Evolutionary conservation across 2,888 invertebrate species (phyloP).

Genomic region (Drosophila subquinaria): DNA sequence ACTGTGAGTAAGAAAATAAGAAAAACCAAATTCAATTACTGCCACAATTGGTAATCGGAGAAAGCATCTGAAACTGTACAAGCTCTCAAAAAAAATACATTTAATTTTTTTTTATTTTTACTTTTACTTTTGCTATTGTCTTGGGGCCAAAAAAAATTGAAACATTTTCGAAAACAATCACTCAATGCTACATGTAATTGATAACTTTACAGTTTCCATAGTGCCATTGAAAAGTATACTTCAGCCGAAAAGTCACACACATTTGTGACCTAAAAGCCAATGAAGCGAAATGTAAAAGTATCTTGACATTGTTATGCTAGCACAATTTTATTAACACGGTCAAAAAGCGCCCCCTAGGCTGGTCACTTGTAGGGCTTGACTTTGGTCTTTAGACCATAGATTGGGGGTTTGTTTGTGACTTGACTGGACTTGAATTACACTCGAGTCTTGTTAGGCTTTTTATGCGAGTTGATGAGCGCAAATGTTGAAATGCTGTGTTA

Average conservation of each 20-base stretch:
- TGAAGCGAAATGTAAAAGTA: slow-evolving; percentile 59
- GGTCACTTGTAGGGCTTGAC: slow-evolving; percentile 56
- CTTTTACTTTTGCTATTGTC: slow-evolving; percentile 15
- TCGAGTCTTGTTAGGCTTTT: slow-evolving; percentile 27
- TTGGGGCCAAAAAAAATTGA: slow-evolving; percentile 1
- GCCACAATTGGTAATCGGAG: slow-evolving; percentile 58
- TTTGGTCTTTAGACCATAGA: background rate
- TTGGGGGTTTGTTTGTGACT: slow-evolving; percentile 2
- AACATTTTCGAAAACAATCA: slow-evolving; percentile 26
- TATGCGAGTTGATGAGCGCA: slow-evolving; percentile 18
- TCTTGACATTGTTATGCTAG: slow-evolving; percentile 59
- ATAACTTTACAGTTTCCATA: slow-evolving; percentile 66
- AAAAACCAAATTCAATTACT: slow-evolving; percentile 64
- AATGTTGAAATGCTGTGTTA: slow-evolving; percentile 43
- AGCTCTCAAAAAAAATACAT: slow-evolving; percentile 8
- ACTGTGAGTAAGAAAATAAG: background rate
- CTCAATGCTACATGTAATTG: slow-evolving; percentile 58
- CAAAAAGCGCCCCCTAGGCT: slow-evolving; percentile 13
- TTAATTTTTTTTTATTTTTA: background rate
- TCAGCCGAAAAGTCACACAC: slow-evolving; percentile 11
- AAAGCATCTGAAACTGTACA: slow-evolving; percentile 17
- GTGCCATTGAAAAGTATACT: slow-evolving; percentile 49
- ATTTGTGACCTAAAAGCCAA: slow-evolving; percentile 43
- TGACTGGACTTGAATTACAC: slow-evolving; percentile 13
- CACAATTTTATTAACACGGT: slow-evolving; percentile 53